These are phyloP conservation scores for Capreolus pygargus DNA, from an alignment of 2,113 vertebrate genomes.

Conservation along the genomic window DNA sequence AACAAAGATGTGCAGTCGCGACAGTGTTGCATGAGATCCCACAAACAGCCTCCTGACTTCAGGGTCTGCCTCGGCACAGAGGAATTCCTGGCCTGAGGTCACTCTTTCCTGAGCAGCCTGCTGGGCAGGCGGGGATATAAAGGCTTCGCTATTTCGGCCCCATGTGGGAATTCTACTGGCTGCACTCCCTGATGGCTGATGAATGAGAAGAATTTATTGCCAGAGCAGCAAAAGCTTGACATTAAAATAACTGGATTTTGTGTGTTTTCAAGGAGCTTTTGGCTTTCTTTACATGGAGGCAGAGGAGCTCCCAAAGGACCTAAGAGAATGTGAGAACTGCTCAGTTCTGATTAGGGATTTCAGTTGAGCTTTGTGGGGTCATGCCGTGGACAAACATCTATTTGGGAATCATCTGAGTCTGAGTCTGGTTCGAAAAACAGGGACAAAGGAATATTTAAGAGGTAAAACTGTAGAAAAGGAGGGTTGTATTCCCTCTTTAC, in stretches of 20 bases:
- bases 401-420: not conserved
- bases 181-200: not conserved
- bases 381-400: not conserved
- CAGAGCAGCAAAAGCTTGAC: not conserved
- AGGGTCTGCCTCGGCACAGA: not conserved
- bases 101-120: not conserved
- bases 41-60: not conserved
- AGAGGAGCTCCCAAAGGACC: not conserved
- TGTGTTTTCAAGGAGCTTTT: not conserved
- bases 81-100: not conserved
- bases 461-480: not conserved
- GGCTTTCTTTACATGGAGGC: not conserved
- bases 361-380: not conserved
- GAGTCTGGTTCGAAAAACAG: not conserved
- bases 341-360: not conserved
- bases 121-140: not conserved
- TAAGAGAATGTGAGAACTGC: not conserved
- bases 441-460: not conserved
- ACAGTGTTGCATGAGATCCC: accelerated
- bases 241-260: not conserved
- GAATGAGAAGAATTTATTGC: not conserved
- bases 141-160: not conserved
- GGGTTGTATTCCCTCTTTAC: not conserved
- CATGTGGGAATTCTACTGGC: not conserved
- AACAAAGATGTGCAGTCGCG: too few relatives aligned